phyloP scores from a whole-genome alignment of 2,888 invertebrate species.

The Cosmia trapezina region DNA sequence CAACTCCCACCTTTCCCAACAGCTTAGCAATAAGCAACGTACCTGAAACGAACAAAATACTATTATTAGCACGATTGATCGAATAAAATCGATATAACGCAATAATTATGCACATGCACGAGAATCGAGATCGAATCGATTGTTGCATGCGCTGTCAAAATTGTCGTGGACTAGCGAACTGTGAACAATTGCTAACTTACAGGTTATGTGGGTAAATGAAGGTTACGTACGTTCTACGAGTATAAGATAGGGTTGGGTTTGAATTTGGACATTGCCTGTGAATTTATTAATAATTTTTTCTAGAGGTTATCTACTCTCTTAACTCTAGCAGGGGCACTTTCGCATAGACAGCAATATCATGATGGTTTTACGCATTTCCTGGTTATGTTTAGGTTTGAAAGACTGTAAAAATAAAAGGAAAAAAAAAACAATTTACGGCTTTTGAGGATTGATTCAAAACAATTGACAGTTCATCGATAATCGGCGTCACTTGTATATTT shows the following conservation, averaged over 20 bases:
- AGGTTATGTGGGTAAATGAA: conserved; percentile 42
- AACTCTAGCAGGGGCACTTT: too few relatives aligned
- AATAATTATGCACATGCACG: conserved; percentile 55
- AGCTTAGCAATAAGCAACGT: conserved; percentile 52
- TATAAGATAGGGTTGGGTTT: not conserved
- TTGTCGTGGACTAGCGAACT: conserved; percentile 51
- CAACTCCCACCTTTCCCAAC: conserved; percentile 29
- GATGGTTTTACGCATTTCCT: too few relatives aligned
- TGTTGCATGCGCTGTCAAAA: conserved; percentile 59
- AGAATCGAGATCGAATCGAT: conserved; percentile 52
- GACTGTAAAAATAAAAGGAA: too few relatives aligned
- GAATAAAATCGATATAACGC: conserved; percentile 50
- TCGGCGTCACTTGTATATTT: too few relatives aligned
- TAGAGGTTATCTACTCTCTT: not conserved
- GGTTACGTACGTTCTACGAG: conserved; percentile 25
- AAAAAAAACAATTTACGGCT: too few relatives aligned
- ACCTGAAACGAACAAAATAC: conserved; percentile 60
- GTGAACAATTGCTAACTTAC: conserved; percentile 52
- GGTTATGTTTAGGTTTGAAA: too few relatives aligned
- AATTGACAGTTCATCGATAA: too few relatives aligned
- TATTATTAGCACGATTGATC: conserved; percentile 52
- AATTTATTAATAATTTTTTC: not conserved
- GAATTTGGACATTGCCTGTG: not conserved
- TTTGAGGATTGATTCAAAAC: too few relatives aligned
- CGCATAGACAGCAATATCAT: too few relatives aligned